Percentiles rank a stretch among this genome's conserved stretches.
phyloP scores from a whole-genome alignment of 2,797 vertebrate genomes.

The Tangara arthus region DNA sequence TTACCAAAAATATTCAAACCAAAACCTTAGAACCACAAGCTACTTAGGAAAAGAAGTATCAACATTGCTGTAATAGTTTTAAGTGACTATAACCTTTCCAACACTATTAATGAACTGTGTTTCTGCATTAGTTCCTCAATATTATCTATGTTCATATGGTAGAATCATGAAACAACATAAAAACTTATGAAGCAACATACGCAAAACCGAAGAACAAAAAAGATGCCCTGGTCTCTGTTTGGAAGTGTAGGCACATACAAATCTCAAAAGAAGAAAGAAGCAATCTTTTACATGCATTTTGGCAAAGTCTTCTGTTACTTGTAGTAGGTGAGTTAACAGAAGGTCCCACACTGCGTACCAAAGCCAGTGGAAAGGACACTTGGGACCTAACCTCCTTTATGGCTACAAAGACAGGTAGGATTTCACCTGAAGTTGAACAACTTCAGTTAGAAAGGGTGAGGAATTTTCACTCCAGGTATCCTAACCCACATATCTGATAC shows the following conservation, averaged over 20 bases:
- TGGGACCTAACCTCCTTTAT: neutral
- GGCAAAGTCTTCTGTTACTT: neutral
- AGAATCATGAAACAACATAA: neutral
- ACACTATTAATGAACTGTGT: neutral
- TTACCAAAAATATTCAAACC: neutral
- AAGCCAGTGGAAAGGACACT: neutral
- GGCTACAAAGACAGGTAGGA: neutral
- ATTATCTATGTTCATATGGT: neutral
- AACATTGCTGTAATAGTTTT: neutral
- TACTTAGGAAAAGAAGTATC: neutral
- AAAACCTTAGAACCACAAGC: neutral
- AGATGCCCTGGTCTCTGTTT: neutral
- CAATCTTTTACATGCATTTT: neutral
- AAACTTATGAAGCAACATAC: neutral
- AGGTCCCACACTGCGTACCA: neutral
- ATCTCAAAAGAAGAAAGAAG: neutral
- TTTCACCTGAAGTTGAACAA: neutral
- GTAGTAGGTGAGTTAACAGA: neutral
- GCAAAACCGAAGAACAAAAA: neutral
- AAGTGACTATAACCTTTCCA: neutral
- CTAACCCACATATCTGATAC: neutral
- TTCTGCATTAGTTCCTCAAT: neutral
- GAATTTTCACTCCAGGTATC: neutral
- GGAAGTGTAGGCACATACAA: neutral
- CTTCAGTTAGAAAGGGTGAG: neutral